Evolutionary conservation across 2,888 invertebrate species (phyloP), one percentile per base, ranked within the genome.

Genomic region (Anthrax anthrax): DNA sequence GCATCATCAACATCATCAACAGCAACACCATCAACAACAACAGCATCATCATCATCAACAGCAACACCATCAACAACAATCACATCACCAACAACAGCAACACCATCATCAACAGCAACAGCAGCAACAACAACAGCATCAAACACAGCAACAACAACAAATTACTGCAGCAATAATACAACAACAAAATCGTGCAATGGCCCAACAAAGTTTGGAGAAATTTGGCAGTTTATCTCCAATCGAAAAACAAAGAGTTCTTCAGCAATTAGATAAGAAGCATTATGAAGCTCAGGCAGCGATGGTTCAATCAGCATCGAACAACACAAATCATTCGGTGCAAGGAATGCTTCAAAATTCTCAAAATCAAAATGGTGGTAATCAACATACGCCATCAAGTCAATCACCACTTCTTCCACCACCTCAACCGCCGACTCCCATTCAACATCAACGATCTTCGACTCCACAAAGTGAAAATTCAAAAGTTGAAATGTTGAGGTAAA

Each of bases 121-220:
- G 59, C 62, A n/a, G 64, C 65, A 3, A 61, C 47, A 47, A 18
- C 41, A 47, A 37, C 54, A 52, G 19, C 62, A 46, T 55, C 60
- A 51, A 14, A 72, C 69, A 4, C 72, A 68, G 43, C 78, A 78
- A 52, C 80, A 80, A 54, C 80, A 80, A 54, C 77, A 79, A 60
- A 71, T 80, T 57, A 71, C 73, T 5, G 74, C 73, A 1, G 73
- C 73, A 10, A 60, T 81, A 40, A 71, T 80, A 48, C 81, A 81
- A 56, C 81, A 81, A 54, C 81, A 81, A 60, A 77, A 72, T 59
- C 66, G 75, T 17, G 75, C 69, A 29, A 71, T 75, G 37, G 75
- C 74, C 8, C 75, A 75, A 59, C 73, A 76, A 70, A 73, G 76
- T 42, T 66, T 79, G 42, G 82, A 82, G 58, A 82, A 81, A 62